Evolutionary conservation across 2,888 invertebrate genomes (phyloP), one percentile per base, ranked within the genome.

Genomic region (Himalopsyche tibetana): DNA sequence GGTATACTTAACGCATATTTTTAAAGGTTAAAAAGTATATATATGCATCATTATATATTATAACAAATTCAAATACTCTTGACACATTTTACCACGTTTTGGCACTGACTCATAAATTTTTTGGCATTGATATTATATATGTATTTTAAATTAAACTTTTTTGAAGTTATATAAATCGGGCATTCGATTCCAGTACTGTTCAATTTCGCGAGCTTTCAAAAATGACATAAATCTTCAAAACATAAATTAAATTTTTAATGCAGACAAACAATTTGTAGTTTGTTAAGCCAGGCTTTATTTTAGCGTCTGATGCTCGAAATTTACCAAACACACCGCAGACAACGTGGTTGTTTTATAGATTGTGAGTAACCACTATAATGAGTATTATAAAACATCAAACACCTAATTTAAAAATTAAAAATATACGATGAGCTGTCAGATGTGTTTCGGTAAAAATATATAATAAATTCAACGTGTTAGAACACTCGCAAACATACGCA

Each of bases 71-170:
- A 63, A 63, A 63, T 63, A 63, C 63, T 63, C 63, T 63, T 63
- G 63, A 63, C 63, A 63, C 63, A 63, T 63, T 63, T 63, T 63
- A 63, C 63, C 63, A 63, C 63, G 63, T 63, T 63, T 63, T 63
- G 63, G 63, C 63, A 63, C 63, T 63, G 63, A 63, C 63, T 19
- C 63, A 63, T 63, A 63, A 63, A 19, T 19, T n/a, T 63, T 63
- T 63, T 63, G 63, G 63, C 63, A 63, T 63, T 63, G 63, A 63
- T 63, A 63, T 63, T 63, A 63, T 63, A 63, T 19, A 63, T 56
- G n/a, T 56, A 9, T 63, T 63, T 63, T 63, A 63, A 63, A 63
- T 63, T 63, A 9, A 63, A 19, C 3, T 63, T 63, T 63, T 63
- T 63, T 63, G 19, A 63, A n/a, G 63, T 63, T 63, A 63, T 63